Evolutionary conservation across 2,797 vertebrate species (phyloP).

Genomic region (Morelia viridis): DNA sequence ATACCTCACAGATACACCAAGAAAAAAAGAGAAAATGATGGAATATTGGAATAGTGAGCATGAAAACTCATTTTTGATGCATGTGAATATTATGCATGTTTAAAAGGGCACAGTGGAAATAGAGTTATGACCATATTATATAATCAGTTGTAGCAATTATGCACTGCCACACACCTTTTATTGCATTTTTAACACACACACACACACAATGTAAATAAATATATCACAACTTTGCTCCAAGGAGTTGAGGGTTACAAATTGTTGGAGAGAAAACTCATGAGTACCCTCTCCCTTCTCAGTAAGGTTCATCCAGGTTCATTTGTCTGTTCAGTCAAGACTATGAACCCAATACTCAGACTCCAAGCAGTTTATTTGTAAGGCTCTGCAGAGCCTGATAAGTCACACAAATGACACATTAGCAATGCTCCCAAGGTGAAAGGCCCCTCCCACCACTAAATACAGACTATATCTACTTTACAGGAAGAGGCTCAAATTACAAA

Average conservation of each 20-base stretch:
- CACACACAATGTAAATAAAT: too few species aligned
- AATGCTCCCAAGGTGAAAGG: background rate
- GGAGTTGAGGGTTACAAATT: background rate
- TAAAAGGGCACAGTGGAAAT: background rate
- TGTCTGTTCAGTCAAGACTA: background rate
- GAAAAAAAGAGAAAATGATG: background rate
- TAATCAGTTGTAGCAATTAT: background rate
- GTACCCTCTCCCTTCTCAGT: background rate
- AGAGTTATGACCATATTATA: background rate
- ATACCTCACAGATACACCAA: slow-evolving; percentile 11
- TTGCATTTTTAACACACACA: background rate
- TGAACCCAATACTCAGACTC: background rate
- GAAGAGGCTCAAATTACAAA: background rate
- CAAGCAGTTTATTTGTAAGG: background rate
- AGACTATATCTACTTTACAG: background rate
- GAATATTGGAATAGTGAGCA: background rate
- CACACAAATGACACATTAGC: background rate
- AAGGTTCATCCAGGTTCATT: background rate
- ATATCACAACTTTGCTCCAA: background rate
- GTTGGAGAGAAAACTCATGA: background rate
- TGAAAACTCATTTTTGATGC: background rate
- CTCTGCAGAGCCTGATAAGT: background rate
- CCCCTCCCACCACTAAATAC: background rate
- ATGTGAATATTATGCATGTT: background rate
- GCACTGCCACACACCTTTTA: background rate